A percentile compares a stretch with the other conserved stretches of the same genome.
Evolutionary conservation across 2,888 invertebrate genomes (phyloP).

Genomic region (Sepioteuthis lessoniana): DNA sequence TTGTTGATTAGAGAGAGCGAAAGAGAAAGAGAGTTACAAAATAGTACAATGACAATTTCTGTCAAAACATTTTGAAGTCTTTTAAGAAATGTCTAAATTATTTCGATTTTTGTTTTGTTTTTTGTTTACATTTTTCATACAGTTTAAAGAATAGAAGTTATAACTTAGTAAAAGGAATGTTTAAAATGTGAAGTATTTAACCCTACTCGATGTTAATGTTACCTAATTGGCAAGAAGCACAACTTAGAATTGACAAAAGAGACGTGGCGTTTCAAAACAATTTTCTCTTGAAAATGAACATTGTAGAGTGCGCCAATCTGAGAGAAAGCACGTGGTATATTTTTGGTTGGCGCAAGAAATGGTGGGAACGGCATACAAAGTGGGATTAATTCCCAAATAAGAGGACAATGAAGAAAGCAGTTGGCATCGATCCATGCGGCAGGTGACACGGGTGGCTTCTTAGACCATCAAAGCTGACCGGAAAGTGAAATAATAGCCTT

Average conservation of each 20-base stretch:
- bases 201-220: not conserved
- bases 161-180: not conserved
- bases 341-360: not conserved
- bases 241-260: not conserved
- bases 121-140: not conserved
- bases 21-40: too few species aligned
- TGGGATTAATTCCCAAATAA: not conserved
- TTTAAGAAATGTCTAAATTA: too few species aligned
- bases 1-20: too few species aligned
- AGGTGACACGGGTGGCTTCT: not conserved
- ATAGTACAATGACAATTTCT: too few species aligned
- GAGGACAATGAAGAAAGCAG: not conserved
- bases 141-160: not conserved
- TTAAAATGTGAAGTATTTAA: not conserved
- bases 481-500: constrained; percentile 17
- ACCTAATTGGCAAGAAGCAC: not conserved
- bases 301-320: not conserved
- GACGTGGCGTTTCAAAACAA: not conserved
- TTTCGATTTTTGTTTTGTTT: too few species aligned
- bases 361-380: not conserved
- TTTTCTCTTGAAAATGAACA: not conserved
- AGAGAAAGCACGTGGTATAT: not conserved
- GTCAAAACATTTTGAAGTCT: too few species aligned
- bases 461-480: not conserved
- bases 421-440: not conserved